A percentile compares a stretch with the other conserved stretches of the same genome.
phyloP scores from a whole-genome alignment of 2,888 invertebrate genomes.

The Archips crataeganus region DNA sequence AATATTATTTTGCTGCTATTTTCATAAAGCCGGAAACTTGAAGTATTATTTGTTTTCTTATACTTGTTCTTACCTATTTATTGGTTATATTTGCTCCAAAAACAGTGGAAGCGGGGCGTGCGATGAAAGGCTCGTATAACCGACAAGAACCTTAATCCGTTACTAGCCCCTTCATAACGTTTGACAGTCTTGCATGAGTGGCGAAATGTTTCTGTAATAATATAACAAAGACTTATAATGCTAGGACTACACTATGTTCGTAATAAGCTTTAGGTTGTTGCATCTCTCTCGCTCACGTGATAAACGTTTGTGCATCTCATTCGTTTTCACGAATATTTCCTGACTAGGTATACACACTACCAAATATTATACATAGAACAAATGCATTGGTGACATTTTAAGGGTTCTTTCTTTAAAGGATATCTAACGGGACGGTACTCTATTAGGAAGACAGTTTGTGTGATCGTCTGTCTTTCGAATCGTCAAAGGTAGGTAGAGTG shows the following conservation, averaged over 20 bases:
- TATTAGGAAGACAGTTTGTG: too few species aligned
- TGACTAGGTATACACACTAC: neutral
- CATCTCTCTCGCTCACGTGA: neutral
- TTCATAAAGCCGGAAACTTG: neutral
- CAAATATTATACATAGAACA: too few species aligned
- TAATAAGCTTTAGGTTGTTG: neutral
- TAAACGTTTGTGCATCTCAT: neutral
- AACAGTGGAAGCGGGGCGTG: conserved; percentile 18
- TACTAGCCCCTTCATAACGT: conserved; percentile 31
- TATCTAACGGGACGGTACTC: too few species aligned
- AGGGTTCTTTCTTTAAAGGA: too few species aligned
- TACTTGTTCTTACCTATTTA: conserved; percentile 12
- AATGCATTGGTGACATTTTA: too few species aligned
- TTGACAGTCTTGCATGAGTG: conserved; percentile 32
- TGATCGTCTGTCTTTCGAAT: too few species aligned
- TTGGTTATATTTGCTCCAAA: conserved; percentile 25
- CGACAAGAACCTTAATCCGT: conserved; percentile 29
- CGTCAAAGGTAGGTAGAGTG: too few species aligned
- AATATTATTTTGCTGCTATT: neutral
- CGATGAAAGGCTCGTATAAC: conserved; percentile 30
- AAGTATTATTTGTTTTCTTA: conserved; percentile 20
- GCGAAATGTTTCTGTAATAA: conserved; percentile 18
- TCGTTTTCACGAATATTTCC: neutral
- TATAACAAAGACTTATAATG: neutral
- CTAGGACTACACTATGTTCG: neutral